These are phyloP conservation scores for Montipora capitata DNA, from an alignment of 92 coral and sea anemone species.

Conservation along the genomic window DNA sequence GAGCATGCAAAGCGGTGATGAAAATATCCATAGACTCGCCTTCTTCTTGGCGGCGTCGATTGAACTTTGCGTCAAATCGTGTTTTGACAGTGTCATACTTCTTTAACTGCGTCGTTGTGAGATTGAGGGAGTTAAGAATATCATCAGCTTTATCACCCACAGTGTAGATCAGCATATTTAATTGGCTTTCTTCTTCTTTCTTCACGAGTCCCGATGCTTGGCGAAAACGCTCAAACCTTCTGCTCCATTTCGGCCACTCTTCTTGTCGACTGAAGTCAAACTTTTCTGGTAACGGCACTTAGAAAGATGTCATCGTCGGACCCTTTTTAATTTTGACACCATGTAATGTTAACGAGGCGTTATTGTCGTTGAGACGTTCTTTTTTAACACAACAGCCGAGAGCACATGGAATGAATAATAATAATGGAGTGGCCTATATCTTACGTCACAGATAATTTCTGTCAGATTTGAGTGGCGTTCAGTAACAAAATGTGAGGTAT, in stretches of 20 bases:
- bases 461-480: no score
- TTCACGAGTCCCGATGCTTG: slow-evolving; percentile 46
- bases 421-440: neutral
- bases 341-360: slow-evolving; percentile 30
- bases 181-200: slow-evolving; percentile 47
- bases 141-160: slow-evolving; percentile 70
- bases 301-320: slow-evolving; percentile 61
- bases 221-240: slow-evolving; percentile 65
- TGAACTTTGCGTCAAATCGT: slow-evolving; percentile 55
- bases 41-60: slow-evolving; percentile 44
- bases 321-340: slow-evolving; percentile 63
- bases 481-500: no score
- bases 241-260: slow-evolving; percentile 56
- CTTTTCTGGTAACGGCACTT: slow-evolving; percentile 54
- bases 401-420: slow-evolving; percentile 8
- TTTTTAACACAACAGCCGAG: neutral
- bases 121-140: slow-evolving; percentile 53
- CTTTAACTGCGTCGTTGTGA: slow-evolving; percentile 53
- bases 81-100: slow-evolving; percentile 31
- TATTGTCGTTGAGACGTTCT: no score
- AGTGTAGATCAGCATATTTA: slow-evolving; percentile 2
- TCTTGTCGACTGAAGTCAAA: slow-evolving; percentile 57
- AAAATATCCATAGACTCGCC: slow-evolving; percentile 64
- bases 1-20: slow-evolving; percentile 38
- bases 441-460: neutral